Conservation (phyloP, 2,113 vertebrate genomes). For the Toxotes jaculatrix region DNA sequence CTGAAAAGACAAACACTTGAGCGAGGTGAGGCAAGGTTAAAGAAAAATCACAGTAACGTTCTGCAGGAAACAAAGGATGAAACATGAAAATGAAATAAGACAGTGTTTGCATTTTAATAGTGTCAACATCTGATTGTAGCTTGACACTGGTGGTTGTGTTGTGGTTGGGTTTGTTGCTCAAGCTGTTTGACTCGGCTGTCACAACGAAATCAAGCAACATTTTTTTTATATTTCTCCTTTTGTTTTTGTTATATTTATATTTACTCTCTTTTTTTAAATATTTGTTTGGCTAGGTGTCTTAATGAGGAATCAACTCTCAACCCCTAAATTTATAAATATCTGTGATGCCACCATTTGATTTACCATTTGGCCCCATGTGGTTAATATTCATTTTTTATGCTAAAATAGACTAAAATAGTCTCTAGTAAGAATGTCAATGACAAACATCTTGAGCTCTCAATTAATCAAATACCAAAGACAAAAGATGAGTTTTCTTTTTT, state of each 20-base stretch:
- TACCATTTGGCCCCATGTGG: slow-evolving; percentile 60
- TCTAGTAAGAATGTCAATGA: slow-evolving; percentile 35
- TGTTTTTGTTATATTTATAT: slow-evolving; percentile 47
- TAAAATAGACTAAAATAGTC: slow-evolving; percentile 68
- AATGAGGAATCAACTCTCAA: slow-evolving; percentile 73
- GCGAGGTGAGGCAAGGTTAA: slow-evolving; percentile 52
- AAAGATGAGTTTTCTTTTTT: slow-evolving; percentile 16
- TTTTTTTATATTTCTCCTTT: slow-evolving; percentile 52
- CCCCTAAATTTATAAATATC: slow-evolving; percentile 70
- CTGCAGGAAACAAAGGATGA: slow-evolving; percentile 53
- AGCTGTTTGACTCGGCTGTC: slow-evolving; percentile 70
- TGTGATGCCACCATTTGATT: slow-evolving; percentile 68
- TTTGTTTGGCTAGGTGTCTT: slow-evolving; percentile 47
- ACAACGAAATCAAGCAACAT: slow-evolving; percentile 42
- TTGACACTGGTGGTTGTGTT: slow-evolving; percentile 55
- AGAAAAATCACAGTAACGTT: slow-evolving; percentile 57
- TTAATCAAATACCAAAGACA: slow-evolving; percentile 49
- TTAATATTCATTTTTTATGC: slow-evolving; percentile 62
- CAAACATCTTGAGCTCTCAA: slow-evolving; percentile 44
- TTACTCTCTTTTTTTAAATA: slow-evolving; percentile 10
- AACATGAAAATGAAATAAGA: slow-evolving; percentile 44
- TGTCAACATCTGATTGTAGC: slow-evolving; percentile 52
- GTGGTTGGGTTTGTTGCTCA: slow-evolving; percentile 38
- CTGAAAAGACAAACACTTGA: slow-evolving; percentile 58
- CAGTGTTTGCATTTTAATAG: slow-evolving; percentile 50